Conservation (phyloP, 2,113 vertebrate genomes). For the Mormyrus iriodes region DNA sequence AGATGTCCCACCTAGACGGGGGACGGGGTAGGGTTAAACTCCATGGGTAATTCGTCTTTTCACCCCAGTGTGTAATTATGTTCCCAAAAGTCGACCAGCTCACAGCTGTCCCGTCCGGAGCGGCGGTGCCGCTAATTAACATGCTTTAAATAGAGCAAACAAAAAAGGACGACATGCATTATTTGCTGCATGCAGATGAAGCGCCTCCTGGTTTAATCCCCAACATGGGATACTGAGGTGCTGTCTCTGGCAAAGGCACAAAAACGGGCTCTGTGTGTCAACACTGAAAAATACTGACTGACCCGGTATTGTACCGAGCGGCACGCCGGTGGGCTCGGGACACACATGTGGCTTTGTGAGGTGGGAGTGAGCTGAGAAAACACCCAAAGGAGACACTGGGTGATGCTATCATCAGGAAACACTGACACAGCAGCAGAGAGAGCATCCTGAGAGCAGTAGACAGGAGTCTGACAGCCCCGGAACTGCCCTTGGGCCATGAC, state of each 20-base stretch:
- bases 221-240: neutral
- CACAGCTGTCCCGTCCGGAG: conserved; percentile 48
- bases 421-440: neutral
- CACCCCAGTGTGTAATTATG: conserved; percentile 63
- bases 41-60: conserved; percentile 51
- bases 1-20: conserved; percentile 27
- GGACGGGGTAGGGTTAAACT: conserved; percentile 47
- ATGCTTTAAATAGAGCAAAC: conserved; percentile 19
- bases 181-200: neutral
- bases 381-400: neutral
- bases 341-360: neutral
- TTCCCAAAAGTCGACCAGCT: conserved; percentile 45
- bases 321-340: neutral
- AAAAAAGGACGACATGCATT: neutral
- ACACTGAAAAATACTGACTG: neutral
- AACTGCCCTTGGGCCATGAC: neutral
- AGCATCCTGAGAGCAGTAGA: neutral
- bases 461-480: neutral
- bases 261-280: neutral
- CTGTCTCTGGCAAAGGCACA: neutral
- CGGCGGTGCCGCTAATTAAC: conserved; percentile 58
- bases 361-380: neutral
- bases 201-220: neutral
- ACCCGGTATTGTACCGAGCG: neutral
- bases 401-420: neutral